Percentiles rank a stretch among this genome's conserved stretches.
Evolutionary conservation across 2,113 vertebrate species (phyloP).

Genomic region (Phylloscopus trochiloides): DNA sequence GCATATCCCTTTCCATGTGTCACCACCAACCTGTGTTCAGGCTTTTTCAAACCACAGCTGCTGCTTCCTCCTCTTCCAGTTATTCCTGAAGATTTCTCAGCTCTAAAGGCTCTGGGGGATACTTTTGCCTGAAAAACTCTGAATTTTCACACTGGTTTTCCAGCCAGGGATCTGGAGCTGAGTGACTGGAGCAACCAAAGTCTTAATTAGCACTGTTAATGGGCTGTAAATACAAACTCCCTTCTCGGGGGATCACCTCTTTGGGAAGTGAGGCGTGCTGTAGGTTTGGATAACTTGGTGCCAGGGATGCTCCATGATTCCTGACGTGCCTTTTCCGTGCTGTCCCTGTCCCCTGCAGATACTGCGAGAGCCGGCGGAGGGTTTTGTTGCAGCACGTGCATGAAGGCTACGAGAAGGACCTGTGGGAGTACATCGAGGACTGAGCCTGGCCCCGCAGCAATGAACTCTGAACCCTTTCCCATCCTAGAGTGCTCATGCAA

Average conservation of each 20-base stretch:
- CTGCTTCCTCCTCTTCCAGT: neutral
- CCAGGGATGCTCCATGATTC: accelerated
- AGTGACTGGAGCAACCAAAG: neutral
- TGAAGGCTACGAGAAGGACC: slow-evolving; percentile 99
- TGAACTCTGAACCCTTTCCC: slow-evolving; percentile 90
- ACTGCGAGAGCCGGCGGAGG: slow-evolving; percentile 98
- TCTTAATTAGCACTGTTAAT: neutral
- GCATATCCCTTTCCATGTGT: neutral
- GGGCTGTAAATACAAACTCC: neutral
- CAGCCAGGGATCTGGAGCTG: neutral
- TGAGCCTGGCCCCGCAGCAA: slow-evolving; percentile 84
- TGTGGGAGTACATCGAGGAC: slow-evolving; percentile 99
- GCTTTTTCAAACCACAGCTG: neutral
- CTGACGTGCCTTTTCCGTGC: neutral
- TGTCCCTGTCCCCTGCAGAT: slow-evolving; percentile 76
- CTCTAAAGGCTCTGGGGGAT: neutral
- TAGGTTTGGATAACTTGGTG: accelerated
- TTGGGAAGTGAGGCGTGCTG: accelerated
- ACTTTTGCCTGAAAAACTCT: neutral
- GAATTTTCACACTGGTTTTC: neutral
- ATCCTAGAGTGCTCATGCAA: slow-evolving; percentile 92
- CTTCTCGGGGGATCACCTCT: neutral
- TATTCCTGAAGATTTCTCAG: neutral
- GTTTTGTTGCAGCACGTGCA: slow-evolving; percentile 99
- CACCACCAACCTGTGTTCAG: neutral